Percentiles rank a stretch among this genome's conserved stretches.
Evolutionary conservation across 2,888 invertebrate genomes (phyloP).

Genomic region (Scaptomyza polygonia): DNA sequence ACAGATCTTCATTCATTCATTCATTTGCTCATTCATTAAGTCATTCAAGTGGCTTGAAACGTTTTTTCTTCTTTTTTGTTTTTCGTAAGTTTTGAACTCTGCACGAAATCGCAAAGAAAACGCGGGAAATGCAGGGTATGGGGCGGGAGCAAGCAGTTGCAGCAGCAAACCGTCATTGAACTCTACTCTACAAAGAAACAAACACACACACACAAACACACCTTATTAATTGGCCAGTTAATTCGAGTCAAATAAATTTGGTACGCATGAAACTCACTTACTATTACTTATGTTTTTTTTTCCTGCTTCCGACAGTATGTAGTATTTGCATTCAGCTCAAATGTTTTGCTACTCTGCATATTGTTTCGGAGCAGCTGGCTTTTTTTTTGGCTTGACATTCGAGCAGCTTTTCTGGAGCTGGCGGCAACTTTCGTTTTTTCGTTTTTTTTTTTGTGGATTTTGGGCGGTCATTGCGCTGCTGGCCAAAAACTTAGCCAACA

Average conservation of each 20-base stretch:
- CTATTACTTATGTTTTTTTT: conserved; percentile 11
- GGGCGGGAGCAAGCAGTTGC: conserved; percentile 5
- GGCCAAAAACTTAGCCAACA: conserved; percentile 36
- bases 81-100: conserved; percentile 30
- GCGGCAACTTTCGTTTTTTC: conserved; percentile 10
- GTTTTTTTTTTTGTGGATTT: conserved; percentile 31
- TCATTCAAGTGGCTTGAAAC: conserved; percentile 58
- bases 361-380: conserved; percentile 20
- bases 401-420: neutral
- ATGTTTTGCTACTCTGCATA: neutral
- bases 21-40: conserved; percentile 62
- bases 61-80: conserved; percentile 5
- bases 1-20: conserved; percentile 30
- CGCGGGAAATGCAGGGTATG: neutral
- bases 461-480: conserved; percentile 67
- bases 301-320: conserved; percentile 58
- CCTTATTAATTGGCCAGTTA: conserved; percentile 4
- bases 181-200: conserved; percentile 3
- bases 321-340: neutral
- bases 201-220: neutral
- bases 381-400: conserved; percentile 50
- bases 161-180: conserved; percentile 1
- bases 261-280: conserved; percentile 23
- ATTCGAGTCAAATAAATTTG: conserved; percentile 46
- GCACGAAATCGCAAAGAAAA: conserved; percentile 6